These are phyloP conservation scores for Acomys russatus DNA, from an alignment of 2,797 vertebrate genomes.

Conservation along the genomic window DNA sequence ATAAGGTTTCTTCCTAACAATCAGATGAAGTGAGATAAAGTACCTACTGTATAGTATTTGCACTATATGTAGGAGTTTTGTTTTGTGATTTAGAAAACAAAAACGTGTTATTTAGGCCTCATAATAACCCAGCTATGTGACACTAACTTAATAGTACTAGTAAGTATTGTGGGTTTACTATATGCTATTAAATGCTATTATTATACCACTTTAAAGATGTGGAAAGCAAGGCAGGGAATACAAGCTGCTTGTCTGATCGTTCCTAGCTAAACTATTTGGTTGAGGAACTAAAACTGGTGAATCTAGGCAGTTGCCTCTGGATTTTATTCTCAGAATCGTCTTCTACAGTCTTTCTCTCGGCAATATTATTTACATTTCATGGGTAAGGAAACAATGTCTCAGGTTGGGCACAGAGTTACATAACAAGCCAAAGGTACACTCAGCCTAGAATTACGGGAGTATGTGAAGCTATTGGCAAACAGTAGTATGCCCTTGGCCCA, in stretches of 20 bases:
- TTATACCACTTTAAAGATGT: constrained; percentile 14
- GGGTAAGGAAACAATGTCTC: constrained; percentile 48
- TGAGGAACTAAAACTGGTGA: constrained; percentile 54
- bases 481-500: neutral
- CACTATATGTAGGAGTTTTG: neutral
- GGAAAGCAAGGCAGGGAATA: constrained; percentile 24
- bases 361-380: constrained; percentile 38
- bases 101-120: neutral
- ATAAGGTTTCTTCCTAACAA: constrained; percentile 1
- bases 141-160: constrained; percentile 34
- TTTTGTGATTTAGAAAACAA: neutral
- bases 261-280: neutral
- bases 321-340: neutral
- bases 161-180: constrained; percentile 20
- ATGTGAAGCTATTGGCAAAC: constrained; percentile 39
- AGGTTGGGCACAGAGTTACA: neutral
- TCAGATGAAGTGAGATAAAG: constrained; percentile 34
- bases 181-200: constrained; percentile 22
- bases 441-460: neutral
- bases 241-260: constrained; percentile 32
- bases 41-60: constrained; percentile 31
- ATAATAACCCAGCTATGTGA: constrained; percentile 8
- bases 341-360: neutral
- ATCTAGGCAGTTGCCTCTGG: neutral
- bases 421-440: neutral